phyloP scores from a whole-genome alignment of 2,888 invertebrate genomes.

The Papilio elwesi region DNA sequence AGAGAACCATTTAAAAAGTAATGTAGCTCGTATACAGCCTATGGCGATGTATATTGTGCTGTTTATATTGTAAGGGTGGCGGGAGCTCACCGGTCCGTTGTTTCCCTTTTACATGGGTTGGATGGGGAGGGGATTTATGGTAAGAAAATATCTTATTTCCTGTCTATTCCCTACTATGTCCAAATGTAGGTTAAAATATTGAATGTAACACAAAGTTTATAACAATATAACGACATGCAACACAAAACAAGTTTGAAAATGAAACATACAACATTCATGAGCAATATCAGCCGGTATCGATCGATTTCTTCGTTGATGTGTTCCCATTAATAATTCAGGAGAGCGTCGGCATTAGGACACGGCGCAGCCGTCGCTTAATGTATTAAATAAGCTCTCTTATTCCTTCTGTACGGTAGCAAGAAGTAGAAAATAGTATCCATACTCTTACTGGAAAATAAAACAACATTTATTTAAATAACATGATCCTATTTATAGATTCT shows the following conservation, averaged over 20 bases:
- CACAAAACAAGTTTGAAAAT: neutral
- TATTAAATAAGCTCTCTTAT: conserved; percentile 27
- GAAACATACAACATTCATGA: conserved; percentile 31
- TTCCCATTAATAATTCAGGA: conserved; percentile 31
- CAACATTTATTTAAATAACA: neutral
- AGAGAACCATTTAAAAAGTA: too few relatives aligned
- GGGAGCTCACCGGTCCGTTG: too few relatives aligned
- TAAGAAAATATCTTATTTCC: too few relatives aligned
- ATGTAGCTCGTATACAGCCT: too few relatives aligned
- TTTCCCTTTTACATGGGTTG: too few relatives aligned
- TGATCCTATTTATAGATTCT: neutral
- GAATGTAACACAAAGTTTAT: too few relatives aligned
- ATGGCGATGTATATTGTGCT: too few relatives aligned
- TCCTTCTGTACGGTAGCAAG: neutral
- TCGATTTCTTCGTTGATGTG: conserved; percentile 25
- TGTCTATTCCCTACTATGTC: too few relatives aligned
- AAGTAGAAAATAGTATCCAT: neutral
- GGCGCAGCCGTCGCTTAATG: conserved; percentile 12
- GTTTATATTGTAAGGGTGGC: too few relatives aligned
- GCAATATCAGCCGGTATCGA: conserved; percentile 19
- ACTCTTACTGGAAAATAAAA: neutral
- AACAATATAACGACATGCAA: conserved; percentile 10
- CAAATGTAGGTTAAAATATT: too few relatives aligned
- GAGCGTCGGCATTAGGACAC: conserved; percentile 19
- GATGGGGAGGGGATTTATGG: too few relatives aligned